Conservation (phyloP, 2,797 vertebrate genomes). For the Darevskia nairensis region DNA sequence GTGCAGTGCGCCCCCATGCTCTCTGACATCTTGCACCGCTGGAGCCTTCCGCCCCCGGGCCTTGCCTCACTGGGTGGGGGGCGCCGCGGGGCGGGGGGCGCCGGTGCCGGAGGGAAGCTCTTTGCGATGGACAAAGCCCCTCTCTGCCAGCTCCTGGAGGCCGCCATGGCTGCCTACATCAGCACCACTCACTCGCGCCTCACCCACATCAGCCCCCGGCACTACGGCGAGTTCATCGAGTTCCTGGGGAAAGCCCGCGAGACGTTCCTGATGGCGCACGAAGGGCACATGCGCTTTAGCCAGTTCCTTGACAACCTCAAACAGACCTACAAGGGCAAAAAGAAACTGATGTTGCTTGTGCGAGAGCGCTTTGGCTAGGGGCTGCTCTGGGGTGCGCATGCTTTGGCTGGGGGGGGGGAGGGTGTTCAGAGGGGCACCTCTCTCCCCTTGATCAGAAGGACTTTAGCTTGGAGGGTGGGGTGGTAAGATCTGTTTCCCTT, state of each 20-base stretch:
- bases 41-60: slow-evolving; percentile 71
- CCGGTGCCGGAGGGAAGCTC: slow-evolving; percentile 57
- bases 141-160: slow-evolving; percentile 74
- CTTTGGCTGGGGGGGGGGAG: slow-evolving; percentile 15
- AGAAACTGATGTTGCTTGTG: slow-evolving; percentile 78
- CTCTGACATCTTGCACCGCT: slow-evolving; percentile 75
- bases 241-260: slow-evolving; percentile 81
- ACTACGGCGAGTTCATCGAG: slow-evolving; percentile 92
- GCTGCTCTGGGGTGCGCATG: background rate
- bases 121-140: slow-evolving; percentile 73
- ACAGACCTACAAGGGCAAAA: slow-evolving; percentile 79
- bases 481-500: background rate
- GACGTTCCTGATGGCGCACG: slow-evolving; percentile 75
- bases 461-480: slow-evolving; percentile 7
- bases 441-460: background rate
- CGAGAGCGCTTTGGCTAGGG: slow-evolving; percentile 76
- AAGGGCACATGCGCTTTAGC: slow-evolving; percentile 74
- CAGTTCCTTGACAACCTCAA: slow-evolving; percentile 77
- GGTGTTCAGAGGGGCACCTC: background rate
- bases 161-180: slow-evolving; percentile 72
- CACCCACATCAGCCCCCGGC: slow-evolving; percentile 92
- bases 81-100: slow-evolving; percentile 50
- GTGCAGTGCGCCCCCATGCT: slow-evolving; percentile 77
- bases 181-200: slow-evolving; percentile 82
- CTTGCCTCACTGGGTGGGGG: slow-evolving; percentile 61